A percentile compares a stretch with the other conserved stretches of the same genome.
phyloP scores from a whole-genome alignment of 2,797 vertebrate genomes.

The Gymnodraco acuticeps region DNA sequence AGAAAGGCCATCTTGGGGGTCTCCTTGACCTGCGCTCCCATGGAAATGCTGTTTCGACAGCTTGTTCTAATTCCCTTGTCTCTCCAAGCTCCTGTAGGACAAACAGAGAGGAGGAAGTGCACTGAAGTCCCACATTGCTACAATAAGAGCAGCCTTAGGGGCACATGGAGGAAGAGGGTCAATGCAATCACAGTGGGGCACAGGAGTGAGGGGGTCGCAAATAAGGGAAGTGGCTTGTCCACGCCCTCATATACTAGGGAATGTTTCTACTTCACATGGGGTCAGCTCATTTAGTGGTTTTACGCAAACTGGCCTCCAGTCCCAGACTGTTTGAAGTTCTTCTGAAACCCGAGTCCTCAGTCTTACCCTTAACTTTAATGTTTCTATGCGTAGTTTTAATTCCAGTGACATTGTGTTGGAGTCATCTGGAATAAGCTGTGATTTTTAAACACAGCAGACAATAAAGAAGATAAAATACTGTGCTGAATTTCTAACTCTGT shows the following conservation, averaged over 20 bases:
- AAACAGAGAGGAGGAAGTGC: conserved; percentile 76
- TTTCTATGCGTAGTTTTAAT: conserved; percentile 51
- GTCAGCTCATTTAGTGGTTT: conserved; percentile 65
- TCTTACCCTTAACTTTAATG: conserved; percentile 47
- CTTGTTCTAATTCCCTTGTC: conserved; percentile 80
- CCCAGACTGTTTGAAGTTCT: conserved; percentile 58
- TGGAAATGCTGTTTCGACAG: conserved; percentile 83
- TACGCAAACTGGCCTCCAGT: conserved; percentile 54
- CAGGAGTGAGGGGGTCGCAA: conserved; percentile 68
- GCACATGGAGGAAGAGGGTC: conserved; percentile 76
- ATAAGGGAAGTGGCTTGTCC: conserved; percentile 63
- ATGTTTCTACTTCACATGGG: conserved; percentile 67
- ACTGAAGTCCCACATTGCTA: conserved; percentile 66
- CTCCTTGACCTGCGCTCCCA: conserved; percentile 70
- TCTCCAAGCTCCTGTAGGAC: conserved; percentile 68
- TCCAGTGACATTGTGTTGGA: conserved; percentile 38
- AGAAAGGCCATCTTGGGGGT: conserved; percentile 68
- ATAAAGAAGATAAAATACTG: conserved; percentile 30
- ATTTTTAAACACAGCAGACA: conserved; percentile 62
- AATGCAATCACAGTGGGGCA: conserved; percentile 74
- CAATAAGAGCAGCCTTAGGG: conserved; percentile 73
- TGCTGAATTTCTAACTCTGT: conserved; percentile 40
- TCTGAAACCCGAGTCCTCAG: conserved; percentile 62
- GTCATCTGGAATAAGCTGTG: conserved; percentile 38
- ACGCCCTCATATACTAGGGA: conserved; percentile 61